Evolutionary conservation across 1,140 invertebrate species (phyloP), one percentile per base, ranked within the genome.

Genomic region (Dendrolimus kikuchii): DNA sequence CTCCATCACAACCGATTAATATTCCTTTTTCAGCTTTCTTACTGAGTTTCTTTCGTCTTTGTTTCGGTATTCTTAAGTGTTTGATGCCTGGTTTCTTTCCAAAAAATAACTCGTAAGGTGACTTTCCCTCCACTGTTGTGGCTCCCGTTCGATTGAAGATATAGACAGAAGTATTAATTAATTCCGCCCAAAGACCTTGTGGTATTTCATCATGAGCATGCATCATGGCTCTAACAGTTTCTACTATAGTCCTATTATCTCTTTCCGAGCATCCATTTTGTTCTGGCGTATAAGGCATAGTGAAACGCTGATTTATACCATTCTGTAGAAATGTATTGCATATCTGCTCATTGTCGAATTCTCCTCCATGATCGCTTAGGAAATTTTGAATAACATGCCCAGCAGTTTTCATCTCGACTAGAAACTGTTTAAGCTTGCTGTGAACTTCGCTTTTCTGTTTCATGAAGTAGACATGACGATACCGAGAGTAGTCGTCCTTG

Each of bases 291-390:
- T 23, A 23, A 23, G 23, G 23, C 23, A 23, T 23, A 23, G 23
- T 23, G 23, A 23, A 23, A 23, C 23, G 23, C 23, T 23, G 23
- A 23, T 23, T 23, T 23, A 23, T 23, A 38, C 50, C 50, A 45
- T 51, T 51, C n/a, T 45, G 50, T 51, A 39, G n/a, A 4, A 36
- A 38, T n/a, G 36, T 51, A 40, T 51, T 39, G 9, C 37, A n/a
- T 37, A 43, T 44, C 5, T 41, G 7, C 7, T 51, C 9, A 4
- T 44, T 51, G 36, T 51, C 50, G n/a, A 51, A 51, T 45, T 51
- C 42, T 5, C 42, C 42, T 38, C 42, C 50, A 9, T 51, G 44
- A 38, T 45, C 42, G 9, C 50, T 51, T 8, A 51, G 41, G 8
- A 51, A 10, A 7, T 10, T n/a, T 51, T 51, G 44, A 38, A 51